Base-by-base conservation (phyloP, 64 coral and sea anemone species). In the Anthopleura sola region DNA sequence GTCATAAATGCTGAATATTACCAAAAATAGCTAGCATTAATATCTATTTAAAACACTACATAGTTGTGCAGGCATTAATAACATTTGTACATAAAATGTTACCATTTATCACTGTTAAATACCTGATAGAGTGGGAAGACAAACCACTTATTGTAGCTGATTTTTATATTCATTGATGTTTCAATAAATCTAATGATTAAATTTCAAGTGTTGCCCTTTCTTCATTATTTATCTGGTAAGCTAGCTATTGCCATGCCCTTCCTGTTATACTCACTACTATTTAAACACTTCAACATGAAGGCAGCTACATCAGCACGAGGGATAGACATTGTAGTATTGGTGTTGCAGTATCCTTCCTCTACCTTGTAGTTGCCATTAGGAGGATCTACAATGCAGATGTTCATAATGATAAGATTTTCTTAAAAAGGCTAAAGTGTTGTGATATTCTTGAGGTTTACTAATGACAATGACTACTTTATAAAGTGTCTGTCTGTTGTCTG, bases 281-380 rank as follows among this genome's bases (percentile, higher is more conserved):
- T 85, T 36, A 94, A 79, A 28, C 77, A 82, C 14, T 46, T 47
- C 24, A 94, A 57, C 93, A 94, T 91, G 58, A 90, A 94, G 55
- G 85, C 88, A 15, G 93, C 93, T 48, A 94, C 93, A 80, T 94
- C 93, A 60, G 93, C 88, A 82, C 82, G 64, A 17, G 88, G 82
- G 23, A 90, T 90, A 4, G 17, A 36, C 29, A 51, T 71, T 15
- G 24, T 84, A 44, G 88, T 90, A 12, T 85, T 88, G 18, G 85
- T 87, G 24, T 91, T 91, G 18, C 85, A 94, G 68, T 94, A 87
- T 37, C 93, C 93, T 84, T 94, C 93, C 76, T 94, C 93, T 36
- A 91, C 48, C 26, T 91, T 90, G 56, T 94, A 94, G 24, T 57
- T 86, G 11, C 80, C 80, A 53, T 86, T 91, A 2, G 78, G 88